These are phyloP conservation scores for Carettochelys insculpta DNA, from an alignment of 2,113 vertebrate species.

Conservation along the genomic window DNA sequence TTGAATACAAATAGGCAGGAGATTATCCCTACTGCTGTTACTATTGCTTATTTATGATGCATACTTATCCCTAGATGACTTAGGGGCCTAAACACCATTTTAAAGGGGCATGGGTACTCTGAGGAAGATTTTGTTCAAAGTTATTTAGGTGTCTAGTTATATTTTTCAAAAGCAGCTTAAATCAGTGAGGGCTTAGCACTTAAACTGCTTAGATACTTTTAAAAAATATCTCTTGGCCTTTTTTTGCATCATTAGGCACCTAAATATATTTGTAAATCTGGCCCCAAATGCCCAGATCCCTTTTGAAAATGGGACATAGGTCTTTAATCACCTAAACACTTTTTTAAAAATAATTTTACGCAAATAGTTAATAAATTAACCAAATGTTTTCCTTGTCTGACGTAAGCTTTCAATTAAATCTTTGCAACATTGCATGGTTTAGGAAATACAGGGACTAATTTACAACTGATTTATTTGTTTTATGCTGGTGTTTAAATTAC, in stretches of 20 bases:
- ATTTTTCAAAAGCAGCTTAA: not conserved
- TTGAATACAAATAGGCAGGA: not conserved
- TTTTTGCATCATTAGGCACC: not conserved
- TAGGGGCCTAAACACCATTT: not conserved
- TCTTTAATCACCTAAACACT: not conserved
- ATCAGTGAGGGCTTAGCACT: not conserved
- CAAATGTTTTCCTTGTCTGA: not conserved
- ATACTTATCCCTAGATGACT: not conserved
- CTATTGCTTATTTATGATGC: no score
- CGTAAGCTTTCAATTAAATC: not conserved
- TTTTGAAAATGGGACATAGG: not conserved
- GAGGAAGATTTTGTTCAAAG: not conserved
- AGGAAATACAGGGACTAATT: not conserved
- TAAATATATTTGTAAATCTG: not conserved
- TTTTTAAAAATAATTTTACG: not conserved
- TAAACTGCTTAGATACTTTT: not conserved
- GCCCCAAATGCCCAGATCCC: not conserved
- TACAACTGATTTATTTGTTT: no score
- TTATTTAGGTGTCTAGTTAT: not conserved
- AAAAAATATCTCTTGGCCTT: not conserved
- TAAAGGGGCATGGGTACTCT: fast-evolving
- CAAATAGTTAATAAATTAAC: not conserved
- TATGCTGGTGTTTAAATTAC: not conserved
- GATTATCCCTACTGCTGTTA: not conserved
- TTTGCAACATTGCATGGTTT: not conserved